Evolutionary conservation across 1,140 invertebrate genomes (phyloP).

Genomic region (Brachionus calyciflorus): DNA sequence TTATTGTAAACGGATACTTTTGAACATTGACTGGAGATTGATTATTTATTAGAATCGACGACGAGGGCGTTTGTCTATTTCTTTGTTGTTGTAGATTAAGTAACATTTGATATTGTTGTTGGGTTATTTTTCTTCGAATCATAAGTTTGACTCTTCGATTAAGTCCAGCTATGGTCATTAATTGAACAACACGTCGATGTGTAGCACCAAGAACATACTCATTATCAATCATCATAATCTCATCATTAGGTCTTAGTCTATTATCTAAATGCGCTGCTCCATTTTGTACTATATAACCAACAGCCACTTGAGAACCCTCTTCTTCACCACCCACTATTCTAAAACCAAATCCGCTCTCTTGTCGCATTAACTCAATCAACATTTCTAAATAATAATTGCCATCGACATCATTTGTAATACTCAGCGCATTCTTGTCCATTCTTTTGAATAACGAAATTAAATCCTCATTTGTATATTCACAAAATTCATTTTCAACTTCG

Average conservation of each 20-base stretch:
- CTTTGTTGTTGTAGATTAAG: constrained; percentile 39
- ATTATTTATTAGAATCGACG: background rate
- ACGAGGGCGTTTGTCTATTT: background rate
- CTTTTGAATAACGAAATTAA: background rate
- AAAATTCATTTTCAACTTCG: constrained; percentile 10
- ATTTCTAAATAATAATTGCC: constrained; percentile 36
- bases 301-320: constrained; percentile 88
- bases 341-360: constrained; percentile 79
- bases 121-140: constrained; percentile 56
- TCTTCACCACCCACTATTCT: constrained; percentile 96
- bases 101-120: constrained; percentile 41
- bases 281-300: constrained; percentile 88
- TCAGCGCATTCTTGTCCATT: constrained; percentile 10
- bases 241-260: constrained; percentile 77
- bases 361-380: background rate
- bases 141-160: constrained; percentile 67
- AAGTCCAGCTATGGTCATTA: constrained; percentile 78
- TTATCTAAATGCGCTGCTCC: constrained; percentile 85
- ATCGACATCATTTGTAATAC: constrained; percentile 40
- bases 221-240: constrained; percentile 82
- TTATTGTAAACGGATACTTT: constrained; percentile 72
- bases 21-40: background rate
- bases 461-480: constrained; percentile 15
- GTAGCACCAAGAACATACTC: constrained; percentile 76
- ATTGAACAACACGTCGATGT: constrained; percentile 81